phyloP scores from a whole-genome alignment of 2,888 invertebrate genomes.

The Anagyrus pseudococci region DNA sequence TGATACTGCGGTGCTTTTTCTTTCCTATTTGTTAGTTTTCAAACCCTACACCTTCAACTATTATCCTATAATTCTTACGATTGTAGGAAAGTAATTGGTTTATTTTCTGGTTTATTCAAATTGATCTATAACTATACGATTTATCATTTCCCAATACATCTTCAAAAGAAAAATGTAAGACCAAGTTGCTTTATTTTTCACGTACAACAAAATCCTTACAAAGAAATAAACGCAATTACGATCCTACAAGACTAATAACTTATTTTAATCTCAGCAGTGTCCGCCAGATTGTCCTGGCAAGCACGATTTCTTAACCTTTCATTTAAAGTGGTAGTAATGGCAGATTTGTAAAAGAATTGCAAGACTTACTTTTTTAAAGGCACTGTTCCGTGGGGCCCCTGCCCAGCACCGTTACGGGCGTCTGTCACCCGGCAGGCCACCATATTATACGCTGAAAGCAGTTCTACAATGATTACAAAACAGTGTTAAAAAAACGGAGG shows the following conservation, averaged over 20 bases:
- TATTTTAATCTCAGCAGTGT: slow-evolving; percentile 9
- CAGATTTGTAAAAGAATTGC: slow-evolving; percentile 4
- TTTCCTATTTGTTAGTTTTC: slow-evolving; percentile 48
- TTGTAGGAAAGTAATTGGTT: slow-evolving; percentile 28
- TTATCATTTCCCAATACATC: too few species aligned
- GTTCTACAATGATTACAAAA: slow-evolving; percentile 61
- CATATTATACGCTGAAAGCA: slow-evolving; percentile 96
- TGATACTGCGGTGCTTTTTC: slow-evolving; percentile 54
- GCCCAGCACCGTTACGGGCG: slow-evolving; percentile 82
- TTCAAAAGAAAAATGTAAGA: too few species aligned
- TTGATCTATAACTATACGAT: background rate
- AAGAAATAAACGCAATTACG: slow-evolving; percentile 44
- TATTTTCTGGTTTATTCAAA: background rate
- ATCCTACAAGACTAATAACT: slow-evolving; percentile 43
- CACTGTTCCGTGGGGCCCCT: slow-evolving; percentile 85
- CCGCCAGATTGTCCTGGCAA: background rate
- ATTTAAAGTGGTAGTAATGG: background rate
- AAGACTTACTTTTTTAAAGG: slow-evolving; percentile 95
- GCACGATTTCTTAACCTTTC: background rate
- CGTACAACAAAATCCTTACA: background rate
- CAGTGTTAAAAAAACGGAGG: slow-evolving; percentile 48
- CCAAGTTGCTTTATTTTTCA: too few species aligned
- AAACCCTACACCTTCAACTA: slow-evolving; percentile 36
- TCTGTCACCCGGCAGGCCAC: slow-evolving; percentile 96
- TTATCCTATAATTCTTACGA: slow-evolving; percentile 24